These are phyloP conservation scores for Yponomeuta cagnagella DNA, from an alignment of 2,888 invertebrate species.

Conservation along the genomic window DNA sequence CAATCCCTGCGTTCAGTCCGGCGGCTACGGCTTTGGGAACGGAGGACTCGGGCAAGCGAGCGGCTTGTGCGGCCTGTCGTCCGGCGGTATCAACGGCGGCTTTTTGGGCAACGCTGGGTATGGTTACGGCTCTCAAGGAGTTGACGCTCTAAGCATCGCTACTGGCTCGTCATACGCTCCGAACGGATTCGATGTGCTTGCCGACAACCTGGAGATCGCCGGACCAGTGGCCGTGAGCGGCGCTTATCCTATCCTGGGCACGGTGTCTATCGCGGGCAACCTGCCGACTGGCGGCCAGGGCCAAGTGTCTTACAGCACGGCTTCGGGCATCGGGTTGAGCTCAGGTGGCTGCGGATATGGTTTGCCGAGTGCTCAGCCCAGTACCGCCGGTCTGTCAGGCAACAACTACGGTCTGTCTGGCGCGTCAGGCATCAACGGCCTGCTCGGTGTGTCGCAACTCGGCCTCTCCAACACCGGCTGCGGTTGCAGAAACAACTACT, in stretches of 20 bases:
- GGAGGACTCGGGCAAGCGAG: too few relatives aligned
- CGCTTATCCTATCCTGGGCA: too few relatives aligned
- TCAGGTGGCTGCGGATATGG: too few relatives aligned
- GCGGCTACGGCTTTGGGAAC: not conserved
- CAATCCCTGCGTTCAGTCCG: too few relatives aligned
- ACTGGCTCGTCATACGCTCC: not conserved
- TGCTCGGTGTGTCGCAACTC: too few relatives aligned
- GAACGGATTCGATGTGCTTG: not conserved
- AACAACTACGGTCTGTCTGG: too few relatives aligned
- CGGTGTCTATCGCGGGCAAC: not conserved
- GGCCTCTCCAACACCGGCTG: not conserved
- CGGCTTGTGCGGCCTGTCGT: too few relatives aligned
- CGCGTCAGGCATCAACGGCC: too few relatives aligned
- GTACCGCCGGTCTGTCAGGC: too few relatives aligned
- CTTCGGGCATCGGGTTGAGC: not conserved
- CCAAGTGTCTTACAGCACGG: not conserved
- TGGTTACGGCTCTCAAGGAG: too few relatives aligned
- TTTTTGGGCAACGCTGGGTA: too few relatives aligned
- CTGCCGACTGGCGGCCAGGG: not conserved
- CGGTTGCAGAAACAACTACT: not conserved
- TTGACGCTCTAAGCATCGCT: not conserved
- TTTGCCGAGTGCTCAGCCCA: not conserved
- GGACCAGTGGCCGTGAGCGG: not conserved
- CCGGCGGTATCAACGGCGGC: too few relatives aligned
- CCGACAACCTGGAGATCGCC: constrained; percentile 4